phyloP scores from a whole-genome alignment of 2,797 vertebrate species.

The Xiphophorus birchmanni region DNA sequence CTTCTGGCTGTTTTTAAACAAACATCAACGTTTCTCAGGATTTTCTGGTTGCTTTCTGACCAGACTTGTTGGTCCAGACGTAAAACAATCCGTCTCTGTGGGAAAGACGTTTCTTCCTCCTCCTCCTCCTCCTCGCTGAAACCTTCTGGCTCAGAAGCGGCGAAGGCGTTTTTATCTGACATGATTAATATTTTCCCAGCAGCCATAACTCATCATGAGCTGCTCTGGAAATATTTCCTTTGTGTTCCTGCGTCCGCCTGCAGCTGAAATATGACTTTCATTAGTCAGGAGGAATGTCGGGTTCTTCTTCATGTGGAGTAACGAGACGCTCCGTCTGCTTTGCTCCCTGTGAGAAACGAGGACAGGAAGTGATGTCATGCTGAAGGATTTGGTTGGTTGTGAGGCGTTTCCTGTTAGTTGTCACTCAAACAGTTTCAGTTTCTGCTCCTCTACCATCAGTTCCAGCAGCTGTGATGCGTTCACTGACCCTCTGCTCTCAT shows the following conservation, averaged over 20 bases:
- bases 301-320: constrained; percentile 3
- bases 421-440: neutral
- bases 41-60: neutral
- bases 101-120: too few species aligned
- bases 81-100: neutral
- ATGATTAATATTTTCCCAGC: constrained; percentile 22
- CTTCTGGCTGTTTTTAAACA: too few species aligned
- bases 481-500: too few species aligned
- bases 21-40: too few species aligned
- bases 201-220: constrained; percentile 19
- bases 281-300: constrained; percentile 2
- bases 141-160: neutral
- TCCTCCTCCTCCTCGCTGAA: neutral
- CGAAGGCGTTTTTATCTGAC: neutral
- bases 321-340: neutral
- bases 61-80: neutral
- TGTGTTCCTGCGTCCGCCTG: constrained; percentile 1
- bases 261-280: constrained; percentile 1
- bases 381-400: neutral
- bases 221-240: constrained; percentile 8
- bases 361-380: neutral
- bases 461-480: too few species aligned
- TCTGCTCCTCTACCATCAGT: neutral
- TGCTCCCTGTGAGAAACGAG: neutral
- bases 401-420: neutral